Evolutionary conservation across 2,797 vertebrate genomes (phyloP).

Genomic region (Sebastes aleutianus): DNA sequence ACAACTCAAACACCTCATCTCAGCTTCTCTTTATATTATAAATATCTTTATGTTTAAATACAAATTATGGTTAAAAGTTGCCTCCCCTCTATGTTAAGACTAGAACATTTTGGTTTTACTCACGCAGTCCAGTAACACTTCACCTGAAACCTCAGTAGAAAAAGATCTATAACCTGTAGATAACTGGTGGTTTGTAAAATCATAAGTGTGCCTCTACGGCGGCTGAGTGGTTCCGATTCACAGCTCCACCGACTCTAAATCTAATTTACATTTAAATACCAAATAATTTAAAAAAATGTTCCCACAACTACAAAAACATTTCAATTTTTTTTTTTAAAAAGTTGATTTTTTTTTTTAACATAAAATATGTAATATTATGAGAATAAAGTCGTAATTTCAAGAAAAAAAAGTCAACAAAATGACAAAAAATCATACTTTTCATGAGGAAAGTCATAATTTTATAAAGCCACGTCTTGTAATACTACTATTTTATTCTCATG

Average conservation of each 20-base stretch:
- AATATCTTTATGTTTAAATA: slow-evolving; percentile 88
- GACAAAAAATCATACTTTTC: not conserved
- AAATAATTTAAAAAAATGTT: not conserved
- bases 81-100: slow-evolving; percentile 29
- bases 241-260: not conserved
- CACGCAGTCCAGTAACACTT: slow-evolving; percentile 22
- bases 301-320: too few species aligned
- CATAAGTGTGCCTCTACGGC: not conserved
- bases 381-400: not conserved
- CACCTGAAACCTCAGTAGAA: slow-evolving; percentile 17
- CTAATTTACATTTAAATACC: not conserved
- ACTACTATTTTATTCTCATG: not conserved
- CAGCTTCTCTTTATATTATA: slow-evolving; percentile 86
- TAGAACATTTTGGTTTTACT: slow-evolving; percentile 32
- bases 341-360: not conserved
- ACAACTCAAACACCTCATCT: slow-evolving; percentile 66
- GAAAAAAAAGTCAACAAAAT: not conserved
- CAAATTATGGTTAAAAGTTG: slow-evolving; percentile 66
- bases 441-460: not conserved
- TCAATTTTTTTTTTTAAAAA: too few species aligned
- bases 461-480: not conserved
- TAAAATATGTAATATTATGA: not conserved
- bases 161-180: not conserved
- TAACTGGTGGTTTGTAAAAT: not conserved
- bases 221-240: not conserved